Evolutionary conservation across 2,797 vertebrate genomes (phyloP).

Genomic region (Melanotaenia boesemani): DNA sequence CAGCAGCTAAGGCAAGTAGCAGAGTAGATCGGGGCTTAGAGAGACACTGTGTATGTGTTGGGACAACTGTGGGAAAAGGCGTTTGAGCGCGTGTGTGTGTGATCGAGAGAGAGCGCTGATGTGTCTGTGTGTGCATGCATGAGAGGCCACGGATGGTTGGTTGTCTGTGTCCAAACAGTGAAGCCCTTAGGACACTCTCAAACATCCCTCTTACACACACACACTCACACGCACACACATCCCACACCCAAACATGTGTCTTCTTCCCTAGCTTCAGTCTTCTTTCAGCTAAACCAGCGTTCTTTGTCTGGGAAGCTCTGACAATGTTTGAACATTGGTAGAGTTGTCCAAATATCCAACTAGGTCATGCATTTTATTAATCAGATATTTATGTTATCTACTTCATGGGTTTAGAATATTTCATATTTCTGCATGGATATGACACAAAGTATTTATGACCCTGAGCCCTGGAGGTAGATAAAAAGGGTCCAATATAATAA

Average conservation of each 20-base stretch:
- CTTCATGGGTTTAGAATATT: background rate
- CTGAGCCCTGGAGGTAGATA: background rate
- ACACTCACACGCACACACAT: slow-evolving; percentile 23
- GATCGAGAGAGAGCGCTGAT: slow-evolving; percentile 2
- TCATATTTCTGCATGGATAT: background rate
- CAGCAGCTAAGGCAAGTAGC: slow-evolving; percentile 81
- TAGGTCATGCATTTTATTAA: background rate
- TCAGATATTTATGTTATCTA: background rate
- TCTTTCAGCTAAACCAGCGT: slow-evolving; percentile 29
- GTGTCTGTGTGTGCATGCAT: slow-evolving; percentile 60
- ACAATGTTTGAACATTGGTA: no score
- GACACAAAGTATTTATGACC: background rate
- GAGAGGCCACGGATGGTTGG: slow-evolving; percentile 73
- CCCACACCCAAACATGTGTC: slow-evolving; percentile 20
- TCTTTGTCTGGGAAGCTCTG: slow-evolving; percentile 25
- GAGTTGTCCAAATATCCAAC: no score
- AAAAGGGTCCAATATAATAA: background rate
- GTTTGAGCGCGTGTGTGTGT: slow-evolving; percentile 42
- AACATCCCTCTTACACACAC: slow-evolving; percentile 36
- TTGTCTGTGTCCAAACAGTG: slow-evolving; percentile 69
- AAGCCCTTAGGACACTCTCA: slow-evolving; percentile 65
- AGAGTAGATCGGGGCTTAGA: slow-evolving; percentile 74
- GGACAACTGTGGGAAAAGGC: slow-evolving; percentile 72
- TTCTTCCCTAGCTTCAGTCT: slow-evolving; percentile 27
- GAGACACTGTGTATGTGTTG: slow-evolving; percentile 63